Evolutionary conservation across 1,140 invertebrate species (phyloP), one percentile per base, ranked within the genome.

Genomic region (Centruroides vittatus): DNA sequence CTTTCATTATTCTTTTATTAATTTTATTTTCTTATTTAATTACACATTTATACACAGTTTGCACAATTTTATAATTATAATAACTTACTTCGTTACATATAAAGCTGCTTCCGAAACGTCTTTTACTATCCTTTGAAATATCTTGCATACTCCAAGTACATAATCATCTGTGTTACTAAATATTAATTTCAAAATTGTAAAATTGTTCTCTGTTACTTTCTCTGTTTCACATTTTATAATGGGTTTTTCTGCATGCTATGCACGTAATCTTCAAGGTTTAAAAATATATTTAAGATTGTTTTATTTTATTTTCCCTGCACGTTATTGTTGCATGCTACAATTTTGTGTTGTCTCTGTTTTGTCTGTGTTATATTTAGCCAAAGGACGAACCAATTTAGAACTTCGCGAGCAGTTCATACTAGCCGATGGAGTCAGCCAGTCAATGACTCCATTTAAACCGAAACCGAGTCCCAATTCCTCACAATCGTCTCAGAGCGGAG

Each of bases 371-470:
- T 58, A 55, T 67, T 71, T 83, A 96, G 94, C 93, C 78, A 98
- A 97, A 81, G 95, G 95, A 82, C 86, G 94, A 78, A 98, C 95
- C 75, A 98, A 98, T 82, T 91, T 97, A 78, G 95, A 98, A 80
- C 85, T 98, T 72, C 82, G 94, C 69, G 94, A 98, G 79, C 91
- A 97, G 81, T 98, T 98, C 80, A 95, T 97, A 75, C 79, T 98
- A 80, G 92, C 94, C 68, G 89, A 95, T 75, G 93, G 93, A 72
- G 93, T 96, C 65, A 94, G 90, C 73, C 93, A 97, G 80, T 89
- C 88, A 71, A 11, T 65, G 8, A 53, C 61, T 46, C 63, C 63
- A 8, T 65, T 65, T 55, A 67, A 67, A 60, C 65, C 85, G 85
- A 76, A 72, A 65, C 65, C 67, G 48, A 88, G 88, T 73, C 84